Percentiles rank a stretch among this genome's conserved stretches.
These are phyloP conservation scores for Ceraclea dissimilis DNA, from an alignment of 2,888 invertebrate genomes.

Conservation along the genomic window DNA sequence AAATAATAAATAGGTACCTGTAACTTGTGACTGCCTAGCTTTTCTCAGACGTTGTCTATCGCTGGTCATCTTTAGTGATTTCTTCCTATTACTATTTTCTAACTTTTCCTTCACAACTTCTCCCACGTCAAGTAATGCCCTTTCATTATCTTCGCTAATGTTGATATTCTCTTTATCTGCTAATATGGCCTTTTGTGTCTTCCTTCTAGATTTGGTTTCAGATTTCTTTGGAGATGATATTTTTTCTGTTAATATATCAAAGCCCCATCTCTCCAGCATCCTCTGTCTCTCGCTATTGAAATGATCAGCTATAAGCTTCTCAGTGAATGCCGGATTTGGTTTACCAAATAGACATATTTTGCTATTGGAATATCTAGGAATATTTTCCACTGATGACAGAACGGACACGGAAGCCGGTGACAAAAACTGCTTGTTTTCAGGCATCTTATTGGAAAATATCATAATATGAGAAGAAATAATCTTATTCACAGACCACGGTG, in stretches of 20 bases:
- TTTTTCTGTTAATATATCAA: conserved; percentile 19
- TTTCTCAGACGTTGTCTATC: conserved; percentile 17
- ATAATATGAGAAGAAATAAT: conserved; percentile 4
- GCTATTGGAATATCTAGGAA: conserved; percentile 10
- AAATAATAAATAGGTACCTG: conserved; percentile 14
- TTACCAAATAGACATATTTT: conserved; percentile 23
- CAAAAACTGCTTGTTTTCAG: conserved; percentile 14
- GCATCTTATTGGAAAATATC: conserved; percentile 10
- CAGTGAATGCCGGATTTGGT: conserved; percentile 13
- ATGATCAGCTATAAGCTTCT: conserved; percentile 13
- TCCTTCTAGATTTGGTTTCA: background rate
- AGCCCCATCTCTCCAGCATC: conserved; percentile 19
- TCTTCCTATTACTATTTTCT: conserved; percentile 15
- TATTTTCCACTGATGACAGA: conserved; percentile 18
- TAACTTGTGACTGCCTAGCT: conserved; percentile 21
- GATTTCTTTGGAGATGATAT: background rate
- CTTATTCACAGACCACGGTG: background rate
- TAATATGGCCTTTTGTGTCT: conserved; percentile 1
- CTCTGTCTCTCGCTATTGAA: conserved; percentile 20
- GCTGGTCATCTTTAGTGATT: conserved; percentile 20
- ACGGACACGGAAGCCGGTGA: conserved; percentile 13
- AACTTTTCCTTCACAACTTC: conserved; percentile 11
- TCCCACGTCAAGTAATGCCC: background rate
- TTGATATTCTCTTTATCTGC: conserved; percentile 22
- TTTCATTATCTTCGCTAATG: background rate